Base-by-base conservation (phyloP, 1,140 invertebrate species). In the Latrodectus geometricus region DNA sequence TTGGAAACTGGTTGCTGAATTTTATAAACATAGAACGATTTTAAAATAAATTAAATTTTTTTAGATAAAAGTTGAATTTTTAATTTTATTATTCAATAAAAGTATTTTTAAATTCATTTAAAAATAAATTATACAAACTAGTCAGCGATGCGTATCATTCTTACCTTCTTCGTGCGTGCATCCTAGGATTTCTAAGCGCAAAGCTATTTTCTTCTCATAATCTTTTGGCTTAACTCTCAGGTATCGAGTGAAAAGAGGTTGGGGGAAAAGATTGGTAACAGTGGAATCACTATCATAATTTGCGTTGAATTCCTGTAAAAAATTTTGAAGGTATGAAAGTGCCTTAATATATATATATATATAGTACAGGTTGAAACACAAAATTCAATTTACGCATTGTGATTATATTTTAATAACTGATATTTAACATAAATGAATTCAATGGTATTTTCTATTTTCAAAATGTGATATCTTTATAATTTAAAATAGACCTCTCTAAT, bases 151-250 rank as follows among this genome's bases (percentile, higher is more conserved):
- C 35, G 35, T 35, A 35, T 35, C 5, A 35, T 5, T 70, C 12
- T 54, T 86, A 86, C 83, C 66, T 70, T 77, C 77, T 61, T 86
- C 75, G 35, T 77, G 12, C 7, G 23, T 52, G 35, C 83, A 86
- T 8, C 83, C 83, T 17, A 86, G 20, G 20, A 86, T 61, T 72
- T 86, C 83, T 9, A 86, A 70, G 69, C 83, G 7, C 15, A 86
- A 8, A 9, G 49, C 73, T 23, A 95, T 94, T 82, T 93, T 93
- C 4, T 92, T 89, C 8, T 95, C 91, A 95, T 95, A 96, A 52
- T 93, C 94, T 0, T 91, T 83, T 0, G 95, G 95, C 74, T 93
- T 89, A 70, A 96, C 88, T 89, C 94, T 94, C 0, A 96, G 70
- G 75, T 93, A 95, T 81, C 93, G 92, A 0, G 95, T 93, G 73